Evolutionary conservation across 2,797 vertebrate species (phyloP), one percentile per base, ranked within the genome.

Genomic region (Echiichthys vipera): DNA sequence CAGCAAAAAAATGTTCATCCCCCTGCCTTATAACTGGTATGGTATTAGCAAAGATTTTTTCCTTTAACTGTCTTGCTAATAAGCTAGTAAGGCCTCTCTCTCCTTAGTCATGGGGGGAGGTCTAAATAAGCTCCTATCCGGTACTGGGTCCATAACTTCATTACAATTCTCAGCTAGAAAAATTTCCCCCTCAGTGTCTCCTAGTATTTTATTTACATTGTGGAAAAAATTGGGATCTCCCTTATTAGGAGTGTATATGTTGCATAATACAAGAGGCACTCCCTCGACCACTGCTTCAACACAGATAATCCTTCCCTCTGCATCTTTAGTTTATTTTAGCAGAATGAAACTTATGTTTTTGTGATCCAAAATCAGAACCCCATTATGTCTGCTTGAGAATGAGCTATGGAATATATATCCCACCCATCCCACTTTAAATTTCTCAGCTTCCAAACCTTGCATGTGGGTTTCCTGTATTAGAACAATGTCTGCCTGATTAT

Each of bases 381-480:
- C 59, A 32, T 76, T 73, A 14, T 5, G 40, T 56, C 66, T 66
- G 4, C 45, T 75, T 18, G 42, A 65, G 5, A 27, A 74, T 3
- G 57, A 79, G 17, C 66, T 75, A 40, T 65, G 72, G 36, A 76
- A 79, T 29, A 76, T 39, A 2, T 46, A 43, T 1, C 51, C 62
- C 5, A 71, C 61, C 51, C 75, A 45, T 0, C 12, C 27, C 5
- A 1, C 34, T 46, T 17, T 6, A 34, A 46, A 47, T 47, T 57
- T 74, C 7, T 12, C 25, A 50, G 46, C 39, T 22, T 83, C 76
- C 1, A 43, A 51, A 10, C 5, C 62, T 36, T 18, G 10, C 29
- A 70, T 29, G 25, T 77, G 58, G 2, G 79, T 59, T 13, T 81
- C 74, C 54, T 73, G 69, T 18, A 73, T 59, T 54, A 71, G 68